Evolutionary conservation across 2,888 invertebrate genomes (phyloP).

Genomic region (Pammene fasciana): DNA sequence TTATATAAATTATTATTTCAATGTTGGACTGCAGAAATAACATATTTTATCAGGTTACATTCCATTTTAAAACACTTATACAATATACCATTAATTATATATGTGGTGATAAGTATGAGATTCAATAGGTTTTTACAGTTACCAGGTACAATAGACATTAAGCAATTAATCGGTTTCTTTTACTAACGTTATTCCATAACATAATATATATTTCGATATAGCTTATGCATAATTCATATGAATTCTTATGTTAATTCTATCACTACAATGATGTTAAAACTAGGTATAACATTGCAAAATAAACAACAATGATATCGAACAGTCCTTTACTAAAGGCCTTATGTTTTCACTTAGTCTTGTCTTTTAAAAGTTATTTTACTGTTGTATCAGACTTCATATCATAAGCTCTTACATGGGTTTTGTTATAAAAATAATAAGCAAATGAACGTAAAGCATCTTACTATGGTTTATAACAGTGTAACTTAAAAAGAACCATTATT

Average conservation of each 20-base stretch:
- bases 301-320: slow-evolving; percentile 61
- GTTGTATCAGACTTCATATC: slow-evolving; percentile 32
- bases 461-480: too few species aligned
- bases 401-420: slow-evolving; percentile 16
- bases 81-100: too few species aligned
- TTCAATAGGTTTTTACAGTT: slow-evolving; percentile 9
- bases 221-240: slow-evolving; percentile 8
- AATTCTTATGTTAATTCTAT: slow-evolving; percentile 20
- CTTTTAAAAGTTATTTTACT: slow-evolving; percentile 51
- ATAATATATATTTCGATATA: slow-evolving; percentile 1
- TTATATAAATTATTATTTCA: not conserved
- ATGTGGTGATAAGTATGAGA: slow-evolving; percentile 20
- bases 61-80: not conserved
- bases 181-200: slow-evolving; percentile 28
- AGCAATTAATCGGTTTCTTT: slow-evolving; percentile 45
- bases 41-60: not conserved
- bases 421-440: not conserved
- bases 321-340: slow-evolving; percentile 52
- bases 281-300: slow-evolving; percentile 56
- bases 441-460: not conserved
- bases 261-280: slow-evolving; percentile 32
- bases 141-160: slow-evolving; percentile 44
- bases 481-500: too few species aligned
- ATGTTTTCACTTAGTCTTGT: slow-evolving; percentile 38
- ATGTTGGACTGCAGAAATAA: not conserved